phyloP scores from a whole-genome alignment of 2,888 invertebrate genomes.

The Apotomis capreana region DNA sequence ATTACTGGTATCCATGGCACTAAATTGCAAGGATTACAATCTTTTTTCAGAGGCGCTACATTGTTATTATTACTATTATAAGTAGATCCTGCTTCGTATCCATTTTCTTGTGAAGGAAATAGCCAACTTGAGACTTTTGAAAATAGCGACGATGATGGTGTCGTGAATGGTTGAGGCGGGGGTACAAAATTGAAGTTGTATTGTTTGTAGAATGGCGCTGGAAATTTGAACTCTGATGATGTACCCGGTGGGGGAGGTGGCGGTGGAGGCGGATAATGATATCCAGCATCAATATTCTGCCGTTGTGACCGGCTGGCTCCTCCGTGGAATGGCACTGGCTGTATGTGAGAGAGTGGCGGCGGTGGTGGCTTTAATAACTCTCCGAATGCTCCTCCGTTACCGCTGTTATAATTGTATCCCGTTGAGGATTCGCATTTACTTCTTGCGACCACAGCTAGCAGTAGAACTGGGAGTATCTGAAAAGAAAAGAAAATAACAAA shows the following conservation, averaged over 20 bases:
- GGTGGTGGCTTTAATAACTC: constrained; percentile 76
- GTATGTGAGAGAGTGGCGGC: constrained; percentile 65
- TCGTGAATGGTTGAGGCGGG: constrained; percentile 72
- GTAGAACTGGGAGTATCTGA: constrained; percentile 69
- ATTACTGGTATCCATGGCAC: constrained; percentile 92
- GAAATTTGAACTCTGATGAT: constrained; percentile 70
- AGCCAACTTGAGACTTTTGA: constrained; percentile 85
- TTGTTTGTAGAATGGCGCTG: constrained; percentile 77
- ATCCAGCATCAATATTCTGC: constrained; percentile 66
- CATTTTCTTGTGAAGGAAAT: constrained; percentile 79
- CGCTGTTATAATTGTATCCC: constrained; percentile 56
- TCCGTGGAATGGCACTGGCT: constrained; percentile 73
- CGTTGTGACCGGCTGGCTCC: constrained; percentile 63
- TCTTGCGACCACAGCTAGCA: constrained; percentile 60
- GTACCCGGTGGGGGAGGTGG: constrained; percentile 56
- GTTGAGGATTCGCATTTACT: constrained; percentile 63
- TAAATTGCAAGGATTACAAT: constrained; percentile 90
- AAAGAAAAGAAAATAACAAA: constrained; percentile 51
- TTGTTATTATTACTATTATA: constrained; percentile 54
- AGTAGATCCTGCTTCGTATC: constrained; percentile 54
- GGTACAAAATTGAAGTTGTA: constrained; percentile 78
- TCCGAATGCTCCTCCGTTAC: constrained; percentile 65
- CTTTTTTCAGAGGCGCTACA: constrained; percentile 73
- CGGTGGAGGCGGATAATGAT: constrained; percentile 64
- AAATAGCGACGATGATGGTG: constrained; percentile 80